Evolutionary conservation across 2,888 invertebrate genomes (phyloP).

Genomic region (Syrista parreyssii): DNA sequence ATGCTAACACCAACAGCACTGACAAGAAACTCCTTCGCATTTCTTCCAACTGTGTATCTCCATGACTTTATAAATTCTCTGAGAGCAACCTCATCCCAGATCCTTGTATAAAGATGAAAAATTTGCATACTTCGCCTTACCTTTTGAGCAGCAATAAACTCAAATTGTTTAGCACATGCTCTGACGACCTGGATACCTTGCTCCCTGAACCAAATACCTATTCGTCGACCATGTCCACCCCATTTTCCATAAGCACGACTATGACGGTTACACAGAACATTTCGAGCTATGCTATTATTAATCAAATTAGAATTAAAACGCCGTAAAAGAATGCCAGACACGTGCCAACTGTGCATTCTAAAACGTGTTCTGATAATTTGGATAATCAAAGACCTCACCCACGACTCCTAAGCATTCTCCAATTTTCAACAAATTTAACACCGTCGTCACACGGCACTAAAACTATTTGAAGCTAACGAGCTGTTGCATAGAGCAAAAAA

Average conservation of each 20-base stretch:
- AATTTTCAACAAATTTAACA: neutral
- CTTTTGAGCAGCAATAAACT: constrained; percentile 69
- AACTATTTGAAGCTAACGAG: neutral
- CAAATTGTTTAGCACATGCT: constrained; percentile 54
- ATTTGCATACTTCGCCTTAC: constrained; percentile 74
- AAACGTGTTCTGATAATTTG: neutral
- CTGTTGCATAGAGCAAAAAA: neutral
- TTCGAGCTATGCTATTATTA: constrained; percentile 8
- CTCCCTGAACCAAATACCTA: constrained; percentile 50
- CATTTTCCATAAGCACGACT: constrained; percentile 39
- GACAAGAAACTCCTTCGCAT: constrained; percentile 69
- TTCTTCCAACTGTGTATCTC: constrained; percentile 64
- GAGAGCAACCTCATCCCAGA: constrained; percentile 74
- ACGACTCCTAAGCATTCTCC: neutral
- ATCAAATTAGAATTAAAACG: constrained; percentile 17
- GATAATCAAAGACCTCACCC: neutral
- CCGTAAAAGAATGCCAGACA: constrained; percentile 10
- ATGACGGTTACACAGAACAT: constrained; percentile 16
- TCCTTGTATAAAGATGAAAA: constrained; percentile 72
- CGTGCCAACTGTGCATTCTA: constrained; percentile 16
- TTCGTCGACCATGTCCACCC: constrained; percentile 37
- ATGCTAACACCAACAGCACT: constrained; percentile 69
- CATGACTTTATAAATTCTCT: constrained; percentile 68
- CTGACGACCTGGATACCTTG: constrained; percentile 48
- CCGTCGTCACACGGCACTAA: neutral